Conservation (phyloP, 2,797 vertebrate species). For the Pseudochaenichthys georgianus region DNA sequence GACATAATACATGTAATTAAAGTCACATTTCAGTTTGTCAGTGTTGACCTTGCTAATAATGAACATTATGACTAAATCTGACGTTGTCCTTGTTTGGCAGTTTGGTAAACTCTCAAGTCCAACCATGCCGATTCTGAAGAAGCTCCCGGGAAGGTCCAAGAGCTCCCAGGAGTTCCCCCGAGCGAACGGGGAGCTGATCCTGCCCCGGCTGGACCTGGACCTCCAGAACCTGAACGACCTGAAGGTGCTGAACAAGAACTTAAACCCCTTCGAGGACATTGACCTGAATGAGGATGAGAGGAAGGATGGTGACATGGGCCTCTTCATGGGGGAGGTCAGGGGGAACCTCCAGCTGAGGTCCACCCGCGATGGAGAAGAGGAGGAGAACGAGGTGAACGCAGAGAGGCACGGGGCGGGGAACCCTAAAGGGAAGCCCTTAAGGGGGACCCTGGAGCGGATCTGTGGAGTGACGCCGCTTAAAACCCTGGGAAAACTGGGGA, state of each 20-base stretch:
- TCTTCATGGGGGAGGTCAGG: slow-evolving; percentile 76
- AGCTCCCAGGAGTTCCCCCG: slow-evolving; percentile 80
- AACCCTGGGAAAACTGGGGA: slow-evolving; percentile 86
- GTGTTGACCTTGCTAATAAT: not conserved
- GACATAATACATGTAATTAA: too few species aligned
- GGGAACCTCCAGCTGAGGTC: slow-evolving; percentile 70
- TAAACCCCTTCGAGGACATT: slow-evolving; percentile 86
- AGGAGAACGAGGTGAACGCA: slow-evolving; percentile 85
- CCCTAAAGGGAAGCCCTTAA: slow-evolving; percentile 79
- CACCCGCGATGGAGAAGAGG: slow-evolving; percentile 81
- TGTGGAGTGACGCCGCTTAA: slow-evolving; percentile 86
- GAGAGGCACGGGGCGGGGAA: slow-evolving; percentile 78
- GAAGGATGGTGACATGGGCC: slow-evolving; percentile 72
- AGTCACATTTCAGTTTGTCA: too few species aligned
- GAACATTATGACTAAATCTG: not conserved
- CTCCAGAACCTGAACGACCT: slow-evolving; percentile 75
- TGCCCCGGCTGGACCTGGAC: slow-evolving; percentile 81
- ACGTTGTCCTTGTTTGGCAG: slow-evolving; percentile 61
- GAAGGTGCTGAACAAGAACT: slow-evolving; percentile 76
- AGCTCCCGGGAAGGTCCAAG: slow-evolving; percentile 84
- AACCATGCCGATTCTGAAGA: slow-evolving; percentile 87
- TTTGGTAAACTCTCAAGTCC: slow-evolving; percentile 54
- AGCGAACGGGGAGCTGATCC: slow-evolving; percentile 81
- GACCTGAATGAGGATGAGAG: slow-evolving; percentile 78
- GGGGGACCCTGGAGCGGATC: slow-evolving; percentile 85